Base-by-base conservation (phyloP, 2,888 invertebrate species). In the Smittia sp. region DNA sequence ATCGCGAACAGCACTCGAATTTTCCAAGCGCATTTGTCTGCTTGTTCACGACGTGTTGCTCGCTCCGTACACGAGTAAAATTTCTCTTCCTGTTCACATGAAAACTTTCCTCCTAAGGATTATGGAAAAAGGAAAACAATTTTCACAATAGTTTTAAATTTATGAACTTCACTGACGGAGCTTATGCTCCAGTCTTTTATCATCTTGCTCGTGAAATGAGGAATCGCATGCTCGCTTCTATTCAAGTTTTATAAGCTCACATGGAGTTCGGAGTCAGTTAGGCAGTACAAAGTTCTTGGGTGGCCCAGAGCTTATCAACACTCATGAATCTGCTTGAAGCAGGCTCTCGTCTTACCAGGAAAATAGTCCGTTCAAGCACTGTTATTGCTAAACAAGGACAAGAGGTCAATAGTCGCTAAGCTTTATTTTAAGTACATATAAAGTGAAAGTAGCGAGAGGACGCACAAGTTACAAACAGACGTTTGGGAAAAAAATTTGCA, bases 121-220 rank as follows among this genome's bases (percentile, higher is more conserved):
- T 65, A 27, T 24, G 62, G 24, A 65, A 65, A 25, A 54, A 46
- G 24, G 13, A 68, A 41, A 68, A 68, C 68, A 68, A 46, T 68
- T 68, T 68, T 68, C 58, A 58, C 58, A 70, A 54, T 70, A 70
- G 69, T 70, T 70, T 52, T 13, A 70, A 70, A 70, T 70, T 70
- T 70, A 70, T 70, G 69, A 70, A 70, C 27, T 70, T 22, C 27
- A n/a, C 1, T 15, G 54, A 22, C n/a, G 18, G n/a, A 68, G 46
- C 41, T 58, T 58, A 58, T 58, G 58, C 13, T 41, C 22, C 39
- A 32, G 41, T 68, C 68, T 54, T 68, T 70, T 70, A 70, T 70
- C 69, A 70, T 46, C 54, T 70, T 70, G n/a, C 46, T 27, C 38
- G 32, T n/a, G n/a, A n/a, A n/a, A n/a, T n/a, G n/a, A n/a, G n/a